Percentiles rank a stretch among this genome's conserved stretches.
Conservation (phyloP, 2,888 invertebrate genomes). For the Standfussiana lucernea region DNA sequence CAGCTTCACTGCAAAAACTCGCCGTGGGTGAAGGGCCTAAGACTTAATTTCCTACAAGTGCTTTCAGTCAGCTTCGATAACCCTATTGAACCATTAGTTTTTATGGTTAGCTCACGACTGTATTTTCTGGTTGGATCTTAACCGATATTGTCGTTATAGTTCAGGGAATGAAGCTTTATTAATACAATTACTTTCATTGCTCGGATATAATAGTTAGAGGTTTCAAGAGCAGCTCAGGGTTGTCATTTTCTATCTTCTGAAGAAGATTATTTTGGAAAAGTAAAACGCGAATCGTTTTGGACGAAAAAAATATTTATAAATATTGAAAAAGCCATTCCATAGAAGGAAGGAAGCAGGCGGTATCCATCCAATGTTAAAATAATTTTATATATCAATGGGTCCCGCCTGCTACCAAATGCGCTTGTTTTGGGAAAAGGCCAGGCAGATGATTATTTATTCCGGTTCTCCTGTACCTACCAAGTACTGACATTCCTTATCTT, state of each 20-base stretch:
- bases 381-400: too few species aligned
- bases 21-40: background rate
- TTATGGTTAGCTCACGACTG: slow-evolving; percentile 32
- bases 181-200: slow-evolving; percentile 44
- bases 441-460: too few species aligned
- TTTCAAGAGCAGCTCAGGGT: background rate
- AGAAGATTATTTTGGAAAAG: background rate
- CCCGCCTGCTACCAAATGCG: too few species aligned
- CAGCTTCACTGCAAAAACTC: background rate
- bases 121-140: slow-evolving; percentile 22
- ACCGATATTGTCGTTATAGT: slow-evolving; percentile 20
- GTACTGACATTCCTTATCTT: background rate
- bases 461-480: background rate
- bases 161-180: slow-evolving; percentile 29
- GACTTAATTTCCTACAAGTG: background rate
- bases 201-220: background rate
- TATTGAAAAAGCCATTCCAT: too few species aligned
- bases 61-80: background rate
- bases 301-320: too few species aligned
- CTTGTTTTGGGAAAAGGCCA: too few species aligned
- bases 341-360: too few species aligned
- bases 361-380: too few species aligned
- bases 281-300: background rate
- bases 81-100: slow-evolving; percentile 27
- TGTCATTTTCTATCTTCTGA: background rate